Evolutionary conservation across 2,888 invertebrate species (phyloP).

Genomic region (Leistus spinibarbis): DNA sequence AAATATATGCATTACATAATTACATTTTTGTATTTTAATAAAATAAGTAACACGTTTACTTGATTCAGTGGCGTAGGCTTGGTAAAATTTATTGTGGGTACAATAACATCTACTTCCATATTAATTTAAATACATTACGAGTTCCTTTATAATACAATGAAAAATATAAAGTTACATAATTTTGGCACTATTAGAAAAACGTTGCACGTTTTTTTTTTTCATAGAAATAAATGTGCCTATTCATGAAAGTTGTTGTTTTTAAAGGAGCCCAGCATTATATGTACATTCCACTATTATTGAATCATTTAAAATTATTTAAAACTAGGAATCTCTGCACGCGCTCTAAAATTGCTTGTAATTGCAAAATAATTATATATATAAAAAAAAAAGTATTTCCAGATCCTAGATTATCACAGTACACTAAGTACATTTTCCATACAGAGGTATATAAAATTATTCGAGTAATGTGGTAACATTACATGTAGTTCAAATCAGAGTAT

Average conservation of each 20-base stretch:
- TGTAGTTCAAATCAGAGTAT: not conserved
- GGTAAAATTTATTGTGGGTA: too few species aligned
- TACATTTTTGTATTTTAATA: slow-evolving; percentile 9
- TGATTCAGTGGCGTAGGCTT: slow-evolving; percentile 1
- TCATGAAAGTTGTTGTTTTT: too few species aligned
- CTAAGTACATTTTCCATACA: slow-evolving; percentile 34
- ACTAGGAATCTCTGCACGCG: not conserved
- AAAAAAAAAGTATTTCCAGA: slow-evolving; percentile 11
- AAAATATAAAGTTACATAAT: too few species aligned
- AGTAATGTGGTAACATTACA: slow-evolving; percentile 32
- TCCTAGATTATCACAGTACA: slow-evolving; percentile 35
- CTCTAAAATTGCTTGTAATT: not conserved
- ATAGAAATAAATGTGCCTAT: too few species aligned
- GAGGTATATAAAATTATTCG: slow-evolving; percentile 22
- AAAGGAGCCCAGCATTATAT: not conserved
- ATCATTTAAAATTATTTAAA: not conserved
- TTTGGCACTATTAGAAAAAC: too few species aligned
- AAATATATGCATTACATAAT: slow-evolving; percentile 17
- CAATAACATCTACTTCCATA: too few species aligned
- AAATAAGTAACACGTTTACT: not conserved
- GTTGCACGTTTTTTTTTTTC: too few species aligned
- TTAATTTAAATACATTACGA: too few species aligned
- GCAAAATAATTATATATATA: not conserved
- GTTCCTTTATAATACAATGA: too few species aligned
- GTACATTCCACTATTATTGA: not conserved